Evolutionary conservation across 2,113 vertebrate genomes (phyloP), one percentile per base, ranked within the genome.

Genomic region (Ceuthmochares aereus): DNA sequence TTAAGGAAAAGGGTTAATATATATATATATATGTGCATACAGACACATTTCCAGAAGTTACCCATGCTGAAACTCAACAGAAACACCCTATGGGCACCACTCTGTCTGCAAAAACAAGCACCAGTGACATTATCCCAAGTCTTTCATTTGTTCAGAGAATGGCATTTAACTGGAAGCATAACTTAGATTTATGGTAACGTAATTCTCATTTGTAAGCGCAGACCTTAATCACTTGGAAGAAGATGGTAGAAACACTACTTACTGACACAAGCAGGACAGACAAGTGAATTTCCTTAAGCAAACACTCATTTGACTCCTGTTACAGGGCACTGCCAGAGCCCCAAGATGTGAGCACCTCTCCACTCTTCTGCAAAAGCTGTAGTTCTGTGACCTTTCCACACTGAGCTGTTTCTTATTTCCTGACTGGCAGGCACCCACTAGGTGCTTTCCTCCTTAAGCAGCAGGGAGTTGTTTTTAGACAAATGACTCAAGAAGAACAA

Each of bases 401-500:
- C 17, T 5, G 26, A 70, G 75, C n/a, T 67, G 43, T 66, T 93
- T 83, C 79, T 66, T 77, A 58, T 68, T 74, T 92, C 76, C 76
- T 81, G 60, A 14, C 32, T 70, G 82, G 75, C 68, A 96, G 68
- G 72, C 85, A 90, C 83, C 69, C 86, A 86, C 68, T 59, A 88
- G 79, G 79, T 88, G 76, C 64, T 70, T 72, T 90, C 56, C 43
- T 94, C 68, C 47, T 76, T 63, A n/a, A 51, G 87, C 56, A 95
- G 82, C 51, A 2, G 7, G 85, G 85, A 94, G 64, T 30, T 80
- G 78, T 90, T 95, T 94, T 93, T 77, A 95, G 92, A 90, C 62
- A 83, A 96, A 95, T 90, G 82, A 95, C 43, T 94, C 89, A 87
- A 73, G 81, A 94, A 4, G 21, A 92, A 66, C n/a, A 70, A 87